These are phyloP conservation scores for Oligia fasciuncula DNA, from an alignment of 2,888 invertebrate species.

Conservation along the genomic window DNA sequence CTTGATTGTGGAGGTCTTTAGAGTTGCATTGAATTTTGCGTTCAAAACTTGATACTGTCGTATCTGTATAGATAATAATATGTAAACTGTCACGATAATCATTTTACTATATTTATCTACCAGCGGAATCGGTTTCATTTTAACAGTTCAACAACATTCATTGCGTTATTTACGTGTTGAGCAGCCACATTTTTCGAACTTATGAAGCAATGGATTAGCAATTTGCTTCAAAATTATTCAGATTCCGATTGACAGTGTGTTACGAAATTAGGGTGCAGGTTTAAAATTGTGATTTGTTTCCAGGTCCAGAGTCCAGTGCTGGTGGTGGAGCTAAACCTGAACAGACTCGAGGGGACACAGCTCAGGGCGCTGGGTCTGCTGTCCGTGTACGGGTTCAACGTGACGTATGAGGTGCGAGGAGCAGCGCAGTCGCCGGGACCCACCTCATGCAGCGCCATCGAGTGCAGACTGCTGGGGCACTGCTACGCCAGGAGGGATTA, in stretches of 20 bases:
- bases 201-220: too few species aligned
- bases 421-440: slow-evolving; percentile 85
- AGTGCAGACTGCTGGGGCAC: slow-evolving; percentile 96
- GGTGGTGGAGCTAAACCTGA: slow-evolving; percentile 94
- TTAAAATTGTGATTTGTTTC: slow-evolving; percentile 17
- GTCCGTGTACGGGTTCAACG: slow-evolving; percentile 97
- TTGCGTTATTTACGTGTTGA: too few species aligned
- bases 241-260: too few species aligned
- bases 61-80: neutral
- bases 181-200: too few species aligned
- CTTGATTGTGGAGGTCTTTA: neutral
- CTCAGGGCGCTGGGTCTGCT: slow-evolving; percentile 94
- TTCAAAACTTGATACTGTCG: neutral
- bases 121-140: too few species aligned
- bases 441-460: slow-evolving; percentile 93
- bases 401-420: slow-evolving; percentile 94
- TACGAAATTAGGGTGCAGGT: too few species aligned
- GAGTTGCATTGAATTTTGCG: neutral
- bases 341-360: slow-evolving; percentile 94
- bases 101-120: neutral
- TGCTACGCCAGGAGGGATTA: slow-evolving; percentile 93
- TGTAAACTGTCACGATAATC: neutral
- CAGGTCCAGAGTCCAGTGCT: slow-evolving; percentile 93
- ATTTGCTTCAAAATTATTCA: too few species aligned
- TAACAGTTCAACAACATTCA: too few species aligned